Evolutionary conservation across 1,140 invertebrate genomes (phyloP).

Genomic region (Aradophagus sp.): DNA sequence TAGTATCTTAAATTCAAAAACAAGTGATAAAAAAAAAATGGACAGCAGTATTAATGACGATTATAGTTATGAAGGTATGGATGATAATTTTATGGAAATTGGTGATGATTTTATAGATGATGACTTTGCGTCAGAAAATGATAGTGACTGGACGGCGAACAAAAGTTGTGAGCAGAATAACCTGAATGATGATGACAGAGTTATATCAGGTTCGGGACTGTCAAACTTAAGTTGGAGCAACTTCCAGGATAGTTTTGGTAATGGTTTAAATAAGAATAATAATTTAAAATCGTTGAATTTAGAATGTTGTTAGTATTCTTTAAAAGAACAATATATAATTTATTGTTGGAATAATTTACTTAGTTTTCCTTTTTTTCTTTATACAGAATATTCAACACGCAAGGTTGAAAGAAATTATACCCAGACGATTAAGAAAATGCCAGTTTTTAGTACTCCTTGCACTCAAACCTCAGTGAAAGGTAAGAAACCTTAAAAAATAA

Average conservation of each 20-base stretch:
- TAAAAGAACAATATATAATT: background rate
- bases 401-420: no score
- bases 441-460: constrained; percentile 57
- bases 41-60: no score
- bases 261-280: background rate
- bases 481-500: no score
- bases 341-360: no score
- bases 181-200: background rate
- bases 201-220: background rate
- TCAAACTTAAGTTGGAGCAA: constrained; percentile 34
- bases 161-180: background rate
- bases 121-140: background rate
- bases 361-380: no score
- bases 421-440: constrained; percentile 39
- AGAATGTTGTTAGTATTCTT: background rate
- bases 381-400: no score
- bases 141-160: no score
- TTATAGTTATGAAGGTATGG: no score
- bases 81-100: background rate
- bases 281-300: background rate
- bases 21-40: no score
- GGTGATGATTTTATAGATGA: constrained; percentile 13
- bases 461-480: constrained; percentile 8
- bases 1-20: no score
- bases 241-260: constrained; percentile 48